Percentiles rank a stretch among this genome's conserved stretches.
phyloP scores from a whole-genome alignment of 64 coral and sea anemone species.

The Anthopleura sola region DNA sequence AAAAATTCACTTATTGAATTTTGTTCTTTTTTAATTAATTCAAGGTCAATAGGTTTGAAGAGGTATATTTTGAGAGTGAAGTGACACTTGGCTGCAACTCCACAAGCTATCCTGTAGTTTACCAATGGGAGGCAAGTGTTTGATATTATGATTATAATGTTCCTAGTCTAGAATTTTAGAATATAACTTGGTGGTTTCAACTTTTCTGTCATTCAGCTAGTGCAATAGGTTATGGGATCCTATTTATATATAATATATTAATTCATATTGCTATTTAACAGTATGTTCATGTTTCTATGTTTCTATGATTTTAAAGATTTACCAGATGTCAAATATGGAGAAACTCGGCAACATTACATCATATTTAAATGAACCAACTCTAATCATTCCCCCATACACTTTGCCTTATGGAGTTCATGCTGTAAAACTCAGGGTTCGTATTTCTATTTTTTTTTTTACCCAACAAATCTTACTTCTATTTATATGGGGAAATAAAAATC shows the following conservation, averaged over 20 bases:
- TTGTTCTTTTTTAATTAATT: neutral
- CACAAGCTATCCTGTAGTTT: neutral
- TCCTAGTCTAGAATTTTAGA: too few species aligned
- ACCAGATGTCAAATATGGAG: neutral
- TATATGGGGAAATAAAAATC: too few species aligned
- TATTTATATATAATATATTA: too few species aligned
- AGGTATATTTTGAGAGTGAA: slow-evolving; percentile 10
- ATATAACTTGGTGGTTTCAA: too few species aligned
- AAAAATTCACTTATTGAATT: neutral
- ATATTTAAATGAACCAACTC: slow-evolving; percentile 6
- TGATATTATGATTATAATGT: too few species aligned
- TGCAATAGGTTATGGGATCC: too few species aligned
- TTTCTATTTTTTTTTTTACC: neutral
- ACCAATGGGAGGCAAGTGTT: slow-evolving; percentile 14
- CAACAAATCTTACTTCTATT: too few species aligned
- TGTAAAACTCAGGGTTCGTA: slow-evolving; percentile 21
- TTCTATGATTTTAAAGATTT: neutral
- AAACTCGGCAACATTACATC: neutral
- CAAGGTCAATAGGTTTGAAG: slow-evolving; percentile 4
- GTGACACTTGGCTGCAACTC: neutral
- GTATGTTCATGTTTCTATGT: neutral
- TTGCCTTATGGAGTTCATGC: slow-evolving; percentile 28
- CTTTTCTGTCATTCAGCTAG: too few species aligned
- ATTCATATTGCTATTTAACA: neutral
- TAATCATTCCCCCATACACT: slow-evolving; percentile 29